Evolutionary conservation across 1,140 invertebrate genomes (phyloP), one percentile per base, ranked within the genome.

Genomic region (Bombus affinis): DNA sequence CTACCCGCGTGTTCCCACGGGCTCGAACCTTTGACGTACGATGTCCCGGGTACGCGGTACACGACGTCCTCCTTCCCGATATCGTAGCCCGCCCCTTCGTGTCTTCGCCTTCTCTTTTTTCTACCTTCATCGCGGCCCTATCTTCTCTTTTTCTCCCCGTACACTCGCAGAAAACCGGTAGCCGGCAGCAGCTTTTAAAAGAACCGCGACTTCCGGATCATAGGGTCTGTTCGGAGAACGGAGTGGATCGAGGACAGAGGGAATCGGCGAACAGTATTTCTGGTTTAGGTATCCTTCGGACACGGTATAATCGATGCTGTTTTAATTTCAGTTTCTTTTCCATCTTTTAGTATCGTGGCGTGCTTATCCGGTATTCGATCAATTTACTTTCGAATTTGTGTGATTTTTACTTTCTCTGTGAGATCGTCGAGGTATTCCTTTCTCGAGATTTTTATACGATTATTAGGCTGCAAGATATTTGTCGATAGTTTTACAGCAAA

Each of bases 11-110:
- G 89, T 93, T 93, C 92, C 92, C 92, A 93, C 92, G 92, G 89
- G 74, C 88, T 90, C 88, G 87, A 91, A 93, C 89, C 89, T 89
- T 90, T 88, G 92, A 87, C 89, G 88, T 89, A 92, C 89, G 86
- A 91, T 91, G 91, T 91, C 88, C 86, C 86, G 88, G 87, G 72
- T 83, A 70, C 78, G 73, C 71, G 87, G 84, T 88, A 88, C 90
- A 91, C 89, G 90, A 87, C 66, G 91, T 89, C 88, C 88, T 91
- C 90, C 91, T 89, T 90, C 86, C 79, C 89, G 88, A 92, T 92
- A 90, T 90, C 86, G 68, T 80, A 71, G 86, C 87, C 90, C 88
- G 89, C 65, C 62, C 70, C 77, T 28, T 18, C 76, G 66, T 71
- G 37, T 68, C 71, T 47, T 71, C n/a, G 47, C 18, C 65, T 74